Base-by-base conservation (phyloP, 2,888 invertebrate species). In the Xanthorhoe spadicearia region DNA sequence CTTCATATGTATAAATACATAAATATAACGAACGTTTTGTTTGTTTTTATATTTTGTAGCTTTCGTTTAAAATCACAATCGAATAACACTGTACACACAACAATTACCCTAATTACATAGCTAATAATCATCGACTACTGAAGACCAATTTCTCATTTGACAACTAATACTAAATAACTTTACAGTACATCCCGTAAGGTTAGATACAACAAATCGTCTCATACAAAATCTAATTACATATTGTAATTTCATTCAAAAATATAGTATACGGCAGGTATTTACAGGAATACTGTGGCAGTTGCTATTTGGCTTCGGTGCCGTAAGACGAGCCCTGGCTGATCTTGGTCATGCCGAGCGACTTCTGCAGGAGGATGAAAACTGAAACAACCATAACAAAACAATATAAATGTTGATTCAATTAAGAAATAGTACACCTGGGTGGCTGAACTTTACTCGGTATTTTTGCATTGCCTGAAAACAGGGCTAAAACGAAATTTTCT, bases 301-400 rank as follows among this genome's bases (percentile, higher is more conserved):
- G 71, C 83, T 94, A 94, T 75, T 94, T 92, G 67, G 94, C 94
- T 71, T 91, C 94, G 59, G 94, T 92, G 70, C 97, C 97, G 83
- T 97, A 98, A 6, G 96, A 96, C 32, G 97, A 97, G 48, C 95
- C 96, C 87, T 96, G 96, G 82, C 96, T 96, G 77, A 97, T 97
- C 88, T 97, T 95, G 1, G 97, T 96, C 95, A 97, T 96, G 59
- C 96, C 96, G 78, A 98, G 96, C 53, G 96, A 95, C 85, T 96
- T 96, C 79, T 96, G 95, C 87, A 97, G 94, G 28, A 97, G 90
- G 73, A 96, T 86, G 86, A 95, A 96, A 90, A 97, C 97, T 97
- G 94, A 71, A 95, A 95, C 78, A 57, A 57, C 59, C 17, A 6
- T 13, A 19, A 62, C 35, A 61, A 28, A 43, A 0, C 28, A 46